Base-by-base conservation (phyloP, 2,113 vertebrate species). In the Pavo muticus region DNA sequence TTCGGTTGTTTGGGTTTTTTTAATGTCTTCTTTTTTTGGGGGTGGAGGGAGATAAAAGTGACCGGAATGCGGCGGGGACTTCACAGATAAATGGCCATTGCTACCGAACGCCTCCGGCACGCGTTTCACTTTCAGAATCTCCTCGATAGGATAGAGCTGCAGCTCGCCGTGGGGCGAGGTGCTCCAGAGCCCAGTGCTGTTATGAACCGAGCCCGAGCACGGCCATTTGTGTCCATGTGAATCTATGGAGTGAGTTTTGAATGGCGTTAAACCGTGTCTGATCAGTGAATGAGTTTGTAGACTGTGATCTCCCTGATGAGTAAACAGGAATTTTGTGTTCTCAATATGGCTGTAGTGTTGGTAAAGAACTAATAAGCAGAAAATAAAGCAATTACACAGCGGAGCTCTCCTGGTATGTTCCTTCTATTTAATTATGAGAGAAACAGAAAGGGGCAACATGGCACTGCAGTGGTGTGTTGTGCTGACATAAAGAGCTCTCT, bases 351-450 rank as follows among this genome's bases (percentile, higher is more conserved):
- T 98, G 97, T 98, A 98, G 98, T 98, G 97, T 98, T 98, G 97
- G 95, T 97, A 96, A 98, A 97, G 97, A 98, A 98, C 97, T 97
- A 96, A 97, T 96, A 97, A 97, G 97, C 97, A 97, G 97, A 98
- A 98, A 98, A 98, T 98, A 98, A 98, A 98, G 97, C 97, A 95
- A 98, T 98, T 98, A 97, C 63, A 96, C 97, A 97, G 98, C 92
- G 87, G 96, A 97, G 96, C 95, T 98, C 97, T 98, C 97, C 96
- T 96, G 97, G 97, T 97, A 97, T 78, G 75, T 97, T 96, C 63
- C 97, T 98, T 95, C 9, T 0, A 44, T 87, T 95, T 90, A 67
- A 95, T 95, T 9, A 21, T 6, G 84, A 78, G 91, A 84, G 94
- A 87, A 96, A 92, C 95, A 94, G 93, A 88, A 95, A 89, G 93